These are phyloP conservation scores for Cuculus canorus DNA, from an alignment of 2,797 vertebrate genomes.

Conservation along the genomic window DNA sequence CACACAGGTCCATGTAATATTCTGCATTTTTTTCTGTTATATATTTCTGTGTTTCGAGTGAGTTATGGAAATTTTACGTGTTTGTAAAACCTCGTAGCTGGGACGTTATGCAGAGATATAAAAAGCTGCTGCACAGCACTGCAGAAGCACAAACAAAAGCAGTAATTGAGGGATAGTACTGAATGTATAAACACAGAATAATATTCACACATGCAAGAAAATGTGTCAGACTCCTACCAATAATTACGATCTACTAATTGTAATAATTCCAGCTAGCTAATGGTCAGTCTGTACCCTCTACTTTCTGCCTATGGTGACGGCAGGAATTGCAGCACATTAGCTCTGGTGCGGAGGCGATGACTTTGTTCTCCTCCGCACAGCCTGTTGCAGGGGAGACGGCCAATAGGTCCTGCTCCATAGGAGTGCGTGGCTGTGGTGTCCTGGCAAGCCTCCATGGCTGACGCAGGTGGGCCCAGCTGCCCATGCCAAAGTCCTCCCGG, in stretches of 20 bases:
- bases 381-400: rapidly evolving
- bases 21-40: background rate
- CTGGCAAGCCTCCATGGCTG: background rate
- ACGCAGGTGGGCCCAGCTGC: background rate
- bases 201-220: background rate
- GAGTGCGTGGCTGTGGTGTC: rapidly evolving
- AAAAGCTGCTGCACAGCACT: background rate
- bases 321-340: background rate
- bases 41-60: background rate
- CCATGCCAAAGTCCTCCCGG: too few species aligned
- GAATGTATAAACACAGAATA: background rate
- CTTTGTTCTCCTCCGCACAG: background rate
- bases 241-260: background rate
- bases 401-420: background rate
- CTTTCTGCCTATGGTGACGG: background rate
- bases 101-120: rapidly evolving
- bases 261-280: background rate
- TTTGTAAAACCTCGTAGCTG: background rate
- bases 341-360: background rate
- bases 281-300: background rate
- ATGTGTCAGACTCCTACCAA: background rate
- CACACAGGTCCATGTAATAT: rapidly evolving
- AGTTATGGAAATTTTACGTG: background rate
- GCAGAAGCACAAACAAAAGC: background rate
- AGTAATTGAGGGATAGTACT: background rate